A percentile compares a stretch with the other conserved stretches of the same genome.
These are phyloP conservation scores for Poecile montanus DNA, from an alignment of 2,797 vertebrate genomes.

Conservation along the genomic window DNA sequence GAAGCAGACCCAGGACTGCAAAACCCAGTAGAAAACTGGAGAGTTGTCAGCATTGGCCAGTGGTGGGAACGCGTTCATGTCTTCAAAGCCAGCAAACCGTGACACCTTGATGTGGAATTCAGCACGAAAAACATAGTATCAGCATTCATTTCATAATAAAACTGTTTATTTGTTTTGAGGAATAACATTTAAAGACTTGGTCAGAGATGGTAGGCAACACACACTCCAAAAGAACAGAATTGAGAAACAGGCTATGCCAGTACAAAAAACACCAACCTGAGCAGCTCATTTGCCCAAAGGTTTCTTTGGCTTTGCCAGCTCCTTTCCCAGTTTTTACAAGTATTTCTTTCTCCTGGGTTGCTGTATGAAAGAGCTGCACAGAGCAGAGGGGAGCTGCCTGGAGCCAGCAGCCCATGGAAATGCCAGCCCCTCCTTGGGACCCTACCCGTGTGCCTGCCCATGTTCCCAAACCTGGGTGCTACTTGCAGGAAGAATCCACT, in stretches of 20 bases:
- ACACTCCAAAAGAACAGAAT: neutral
- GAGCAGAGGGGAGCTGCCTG: neutral
- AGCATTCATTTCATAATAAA: slow-evolving; percentile 13
- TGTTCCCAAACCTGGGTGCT: neutral
- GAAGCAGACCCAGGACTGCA: neutral
- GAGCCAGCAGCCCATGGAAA: accelerated
- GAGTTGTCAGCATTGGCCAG: neutral
- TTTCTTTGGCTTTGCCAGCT: slow-evolving; percentile 8
- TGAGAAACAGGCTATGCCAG: slow-evolving; percentile 17
- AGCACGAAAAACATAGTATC: slow-evolving; percentile 10
- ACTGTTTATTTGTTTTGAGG: slow-evolving; percentile 48
- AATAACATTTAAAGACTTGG: neutral
- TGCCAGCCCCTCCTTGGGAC: neutral
- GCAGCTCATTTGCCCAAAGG: neutral
- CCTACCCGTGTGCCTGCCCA: accelerated
- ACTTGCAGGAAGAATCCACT: neutral
- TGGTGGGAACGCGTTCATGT: accelerated
- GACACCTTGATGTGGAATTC: neutral
- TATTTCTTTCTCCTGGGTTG: neutral
- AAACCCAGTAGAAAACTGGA: neutral
- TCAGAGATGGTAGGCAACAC: neutral
- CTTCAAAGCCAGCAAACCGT: neutral
- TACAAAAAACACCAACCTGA: neutral
- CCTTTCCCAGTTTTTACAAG: slow-evolving; percentile 30
- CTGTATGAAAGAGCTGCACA: slow-evolving; percentile 6